Conservation (phyloP, 2,888 invertebrate species). For the Platerodrilus igneus region DNA sequence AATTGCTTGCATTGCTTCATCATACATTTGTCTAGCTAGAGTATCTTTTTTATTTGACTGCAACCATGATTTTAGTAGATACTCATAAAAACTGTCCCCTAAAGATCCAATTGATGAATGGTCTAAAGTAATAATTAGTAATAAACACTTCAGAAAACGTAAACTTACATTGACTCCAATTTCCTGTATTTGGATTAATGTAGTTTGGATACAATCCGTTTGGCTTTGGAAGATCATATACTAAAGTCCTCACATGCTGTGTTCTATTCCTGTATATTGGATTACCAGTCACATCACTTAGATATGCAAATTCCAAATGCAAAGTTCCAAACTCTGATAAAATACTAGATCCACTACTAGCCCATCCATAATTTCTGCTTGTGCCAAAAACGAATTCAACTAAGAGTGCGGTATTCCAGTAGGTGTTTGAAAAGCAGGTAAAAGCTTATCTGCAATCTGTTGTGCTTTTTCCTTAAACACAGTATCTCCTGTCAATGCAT, state of each 20-base stretch:
- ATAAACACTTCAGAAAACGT: background rate
- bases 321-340: constrained; percentile 96
- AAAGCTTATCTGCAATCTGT: constrained; percentile 84
- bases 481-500: constrained; percentile 92
- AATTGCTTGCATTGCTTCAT: constrained; percentile 85
- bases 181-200: constrained; percentile 90
- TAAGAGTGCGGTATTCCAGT: constrained; percentile 91
- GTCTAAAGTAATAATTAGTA: constrained; percentile 54
- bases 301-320: constrained; percentile 92
- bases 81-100: constrained; percentile 99
- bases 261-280: constrained; percentile 85
- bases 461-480: constrained; percentile 91
- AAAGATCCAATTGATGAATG: constrained; percentile 96
- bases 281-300: constrained; percentile 92
- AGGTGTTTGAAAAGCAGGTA: constrained; percentile 96
- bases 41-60: constrained; percentile 77
- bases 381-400: constrained; percentile 89
- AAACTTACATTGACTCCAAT: constrained; percentile 94
- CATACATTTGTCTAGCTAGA: constrained; percentile 87
- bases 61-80: constrained; percentile 90
- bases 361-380: constrained; percentile 94
- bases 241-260: constrained; percentile 76
- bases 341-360: constrained; percentile 89
- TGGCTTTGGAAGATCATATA: constrained; percentile 83
- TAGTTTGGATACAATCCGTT: constrained; percentile 96